Evolutionary conservation across 1,140 invertebrate genomes (phyloP), one percentile per base, ranked within the genome.

Genomic region (Paracyclopina nana): DNA sequence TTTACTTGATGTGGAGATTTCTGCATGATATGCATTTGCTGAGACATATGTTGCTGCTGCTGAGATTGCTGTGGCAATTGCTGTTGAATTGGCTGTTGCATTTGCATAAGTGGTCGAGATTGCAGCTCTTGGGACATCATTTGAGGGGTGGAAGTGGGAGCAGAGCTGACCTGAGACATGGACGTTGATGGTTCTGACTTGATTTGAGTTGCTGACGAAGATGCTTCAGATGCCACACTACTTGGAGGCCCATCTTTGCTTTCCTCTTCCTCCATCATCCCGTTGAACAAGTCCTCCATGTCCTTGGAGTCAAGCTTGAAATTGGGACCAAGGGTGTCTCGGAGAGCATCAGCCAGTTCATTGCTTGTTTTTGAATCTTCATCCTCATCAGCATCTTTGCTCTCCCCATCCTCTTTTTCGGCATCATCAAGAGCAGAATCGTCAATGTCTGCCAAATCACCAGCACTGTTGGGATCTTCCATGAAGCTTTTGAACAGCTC

Each of bases 401-500:
- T 43, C 18, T 52, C 20, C 24, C 26, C 20, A 40, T 50, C 30
- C 4, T 12, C 50, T 20, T 48, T 53, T 53, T 25, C 40, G 42
- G 40, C 34, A n/a, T 55, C 26, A 26, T 54, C 29, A 11, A 34
- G 20, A 53, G 44, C 25, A 53, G n/a, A 18, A n/a, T 48, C 46
- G 27, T 48, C 46, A 48, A 48, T 48, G 27, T 48, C 46, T 8
- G 14, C 34, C 3, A 38, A 20, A 38, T 46, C 57, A 28, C 55
- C 54, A 27, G 55, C 57, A 25, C 71, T 73, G 30, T 71, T 72
- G 31, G 65, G 65, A 58, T 77, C 77, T 59, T 76, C 78, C 70
- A 80, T 79, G 50, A 81, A 75, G n/a, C 77, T 77, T 58, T 78
- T 73, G 20, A 80, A 76, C 26, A 82, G 60, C 57, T 80, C 79